phyloP scores from a whole-genome alignment of 1,140 invertebrate species.

The Drosophila erecta region DNA sequence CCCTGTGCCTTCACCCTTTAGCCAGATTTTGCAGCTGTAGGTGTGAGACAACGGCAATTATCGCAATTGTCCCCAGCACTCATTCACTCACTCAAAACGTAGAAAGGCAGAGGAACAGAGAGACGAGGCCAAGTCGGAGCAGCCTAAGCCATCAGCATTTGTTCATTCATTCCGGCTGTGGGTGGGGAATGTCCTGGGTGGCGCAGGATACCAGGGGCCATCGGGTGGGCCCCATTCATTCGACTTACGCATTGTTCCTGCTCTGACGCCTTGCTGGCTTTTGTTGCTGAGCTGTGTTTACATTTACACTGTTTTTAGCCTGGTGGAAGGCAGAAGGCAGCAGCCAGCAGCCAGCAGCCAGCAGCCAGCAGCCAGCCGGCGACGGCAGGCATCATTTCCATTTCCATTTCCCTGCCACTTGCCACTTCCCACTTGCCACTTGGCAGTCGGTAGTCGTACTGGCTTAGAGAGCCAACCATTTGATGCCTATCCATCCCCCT shows the following conservation, averaged over 20 bases:
- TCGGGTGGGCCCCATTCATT: slow-evolving; percentile 52
- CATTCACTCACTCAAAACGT: slow-evolving; percentile 56
- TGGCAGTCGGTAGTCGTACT: slow-evolving; percentile 35
- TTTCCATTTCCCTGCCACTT: slow-evolving; percentile 46
- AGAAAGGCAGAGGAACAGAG: slow-evolving; percentile 1
- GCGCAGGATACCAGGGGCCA: neutral
- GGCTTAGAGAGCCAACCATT: slow-evolving; percentile 28
- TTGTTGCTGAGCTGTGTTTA: slow-evolving; percentile 77
- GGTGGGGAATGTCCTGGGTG: neutral
- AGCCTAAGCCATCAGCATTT: slow-evolving; percentile 66
- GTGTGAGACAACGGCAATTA: slow-evolving; percentile 82
- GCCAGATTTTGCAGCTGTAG: slow-evolving; percentile 47
- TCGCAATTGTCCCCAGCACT: slow-evolving; percentile 75
- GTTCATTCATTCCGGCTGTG: slow-evolving; percentile 61
- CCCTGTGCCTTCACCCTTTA: neutral
- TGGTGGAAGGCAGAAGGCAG: slow-evolving; percentile 5
- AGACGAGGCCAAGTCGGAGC: slow-evolving; percentile 36
- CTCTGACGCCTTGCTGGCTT: slow-evolving; percentile 74
- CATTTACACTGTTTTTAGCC: slow-evolving; percentile 67
- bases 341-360: slow-evolving; percentile 1
- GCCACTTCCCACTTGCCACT: slow-evolving; percentile 35
- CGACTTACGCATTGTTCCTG: slow-evolving; percentile 75
- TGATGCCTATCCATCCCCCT: slow-evolving; percentile 1
- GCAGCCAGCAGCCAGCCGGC: slow-evolving; percentile 23
- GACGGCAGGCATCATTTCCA: slow-evolving; percentile 71